Base-by-base conservation (phyloP, 2,888 invertebrate genomes). In the Bugula neritina region DNA sequence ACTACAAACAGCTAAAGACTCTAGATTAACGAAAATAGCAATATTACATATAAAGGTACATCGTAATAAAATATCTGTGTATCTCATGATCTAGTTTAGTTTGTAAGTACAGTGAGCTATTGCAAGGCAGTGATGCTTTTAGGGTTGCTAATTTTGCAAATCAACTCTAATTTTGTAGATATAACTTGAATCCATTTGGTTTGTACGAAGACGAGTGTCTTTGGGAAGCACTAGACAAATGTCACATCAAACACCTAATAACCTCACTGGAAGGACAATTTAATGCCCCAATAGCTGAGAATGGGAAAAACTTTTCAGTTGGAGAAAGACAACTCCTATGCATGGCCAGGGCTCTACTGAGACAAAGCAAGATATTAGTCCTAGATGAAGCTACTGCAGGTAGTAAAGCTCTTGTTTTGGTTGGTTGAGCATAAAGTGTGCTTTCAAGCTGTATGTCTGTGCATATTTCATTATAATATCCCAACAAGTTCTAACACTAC, bases 271-370 rank as follows among this genome's bases (percentile, higher is more conserved):
- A 75, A 5, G 76, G 75, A 0, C 82, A 84, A 69, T 79, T 88
- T 29, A 85, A 87, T 71, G 83, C 86, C 21, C 77, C 79, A 58
- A 85, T 89, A 21, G 83, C 84, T n/a, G 85, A 86, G 74, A 82
- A 83, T 74, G 87, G 87, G 43, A 84, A 55, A 54, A 72, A 71
- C 57, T 35, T 72, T 10, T 69, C 69, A 21, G 72, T 72, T 5
- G 72, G 72, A 1, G 69, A 72, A 31, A 31, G 72, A 27, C 72
- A 72, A 35, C 71, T 72, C 13, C 55, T 72, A 34, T 72, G 69
- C 35, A 69, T 72, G 71, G 72, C 58, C 72, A 72, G 35, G 23
- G 72, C 72, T 5, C 27, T 72, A 52, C 63, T 72, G 5, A 71
- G 71, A 71, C 72, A 72, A 25, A 72, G 71, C 31, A 69, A 57